These are phyloP conservation scores for Pseudonaja textilis DNA, from an alignment of 2,113 vertebrate species.

Conservation along the genomic window DNA sequence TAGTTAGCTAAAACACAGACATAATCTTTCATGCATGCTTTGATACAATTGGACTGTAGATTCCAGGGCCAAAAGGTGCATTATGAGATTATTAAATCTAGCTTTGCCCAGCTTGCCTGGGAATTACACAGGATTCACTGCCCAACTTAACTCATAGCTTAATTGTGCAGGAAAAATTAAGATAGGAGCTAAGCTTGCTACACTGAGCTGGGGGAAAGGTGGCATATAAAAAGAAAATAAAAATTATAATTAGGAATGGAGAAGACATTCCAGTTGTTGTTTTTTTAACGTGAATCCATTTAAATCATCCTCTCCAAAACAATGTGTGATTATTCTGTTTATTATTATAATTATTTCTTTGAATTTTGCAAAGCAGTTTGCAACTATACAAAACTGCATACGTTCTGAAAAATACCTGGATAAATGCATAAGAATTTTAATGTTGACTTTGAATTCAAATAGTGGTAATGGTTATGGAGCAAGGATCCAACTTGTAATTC, in stretches of 20 bases:
- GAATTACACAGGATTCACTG: background rate
- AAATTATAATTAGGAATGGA: background rate
- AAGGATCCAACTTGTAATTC: background rate
- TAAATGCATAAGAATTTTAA: background rate
- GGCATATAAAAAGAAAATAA: background rate
- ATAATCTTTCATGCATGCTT: background rate
- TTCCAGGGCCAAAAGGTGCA: conserved; percentile 8
- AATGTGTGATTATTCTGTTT: background rate
- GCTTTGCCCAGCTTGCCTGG: background rate
- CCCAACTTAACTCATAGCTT: background rate
- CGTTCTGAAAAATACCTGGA: background rate
- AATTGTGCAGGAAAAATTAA: background rate
- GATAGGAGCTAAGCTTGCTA: background rate
- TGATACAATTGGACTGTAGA: background rate
- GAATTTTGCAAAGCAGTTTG: background rate
- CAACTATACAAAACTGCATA: background rate
- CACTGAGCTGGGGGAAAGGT: background rate
- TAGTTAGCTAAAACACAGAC: background rate
- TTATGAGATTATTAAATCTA: background rate
- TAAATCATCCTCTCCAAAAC: background rate
- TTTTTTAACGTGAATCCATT: background rate
- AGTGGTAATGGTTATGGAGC: background rate
- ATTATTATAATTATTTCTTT: background rate
- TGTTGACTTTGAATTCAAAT: background rate
- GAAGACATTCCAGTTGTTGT: background rate